Percentiles rank a stretch among this genome's conserved stretches.
These are phyloP conservation scores for Drosophila mulleri DNA, from an alignment of 2,888 invertebrate genomes.

Conservation along the genomic window DNA sequence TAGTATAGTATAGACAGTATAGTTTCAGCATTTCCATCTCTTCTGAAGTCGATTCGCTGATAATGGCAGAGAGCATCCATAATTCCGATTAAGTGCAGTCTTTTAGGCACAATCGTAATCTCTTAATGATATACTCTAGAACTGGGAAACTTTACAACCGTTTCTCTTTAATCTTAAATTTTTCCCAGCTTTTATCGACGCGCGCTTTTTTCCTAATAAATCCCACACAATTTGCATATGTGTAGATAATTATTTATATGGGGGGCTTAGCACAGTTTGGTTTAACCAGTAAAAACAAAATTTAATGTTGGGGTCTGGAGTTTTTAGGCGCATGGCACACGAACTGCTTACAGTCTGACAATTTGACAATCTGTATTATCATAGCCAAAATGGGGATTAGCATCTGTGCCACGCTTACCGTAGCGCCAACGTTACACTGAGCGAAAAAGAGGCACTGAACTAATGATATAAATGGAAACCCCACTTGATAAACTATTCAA, in stretches of 20 bases:
- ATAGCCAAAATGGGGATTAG: conserved; percentile 23
- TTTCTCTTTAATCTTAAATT: not conserved
- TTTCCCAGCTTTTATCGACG: not conserved
- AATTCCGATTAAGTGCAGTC: not conserved
- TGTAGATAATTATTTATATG: conserved; percentile 22
- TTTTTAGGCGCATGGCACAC: conserved; percentile 6
- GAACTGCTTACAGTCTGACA: conserved; percentile 20
- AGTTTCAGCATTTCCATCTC: conserved; percentile 4
- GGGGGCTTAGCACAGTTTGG: conserved; percentile 29
- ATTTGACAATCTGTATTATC: conserved; percentile 10
- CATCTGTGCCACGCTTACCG: conserved; percentile 1
- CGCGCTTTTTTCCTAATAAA: not conserved
- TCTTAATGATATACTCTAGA: not conserved
- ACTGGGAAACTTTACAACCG: not conserved
- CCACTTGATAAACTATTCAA: not conserved
- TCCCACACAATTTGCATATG: not conserved
- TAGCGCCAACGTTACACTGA: conserved; percentile 14
- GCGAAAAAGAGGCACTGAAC: not conserved
- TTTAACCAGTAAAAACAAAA: conserved; percentile 25
- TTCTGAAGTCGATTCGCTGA: not conserved
- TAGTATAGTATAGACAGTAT: not conserved
- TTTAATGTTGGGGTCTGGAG: not conserved
- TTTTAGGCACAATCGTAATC: not conserved
- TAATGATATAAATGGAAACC: too few species aligned
- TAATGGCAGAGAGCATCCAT: not conserved